Evolutionary conservation across 2,797 vertebrate genomes (phyloP).

Genomic region (Betta splendens): DNA sequence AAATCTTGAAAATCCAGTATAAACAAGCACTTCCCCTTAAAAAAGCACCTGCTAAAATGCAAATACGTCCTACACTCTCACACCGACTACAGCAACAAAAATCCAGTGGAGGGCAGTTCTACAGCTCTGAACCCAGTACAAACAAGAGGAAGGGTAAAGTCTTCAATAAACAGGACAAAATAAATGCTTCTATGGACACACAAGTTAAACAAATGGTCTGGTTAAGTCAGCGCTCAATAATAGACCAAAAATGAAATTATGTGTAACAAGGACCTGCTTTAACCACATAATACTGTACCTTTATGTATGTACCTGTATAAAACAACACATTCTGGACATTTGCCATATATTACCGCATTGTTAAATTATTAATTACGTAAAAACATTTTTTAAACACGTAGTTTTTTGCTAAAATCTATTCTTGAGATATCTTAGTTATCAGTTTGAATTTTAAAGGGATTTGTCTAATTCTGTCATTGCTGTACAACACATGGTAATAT

Average conservation of each 20-base stretch:
- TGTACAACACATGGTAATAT: constrained; percentile 28
- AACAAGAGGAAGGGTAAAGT: constrained; percentile 84
- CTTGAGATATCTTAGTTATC: constrained; percentile 79
- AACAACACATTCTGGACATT: constrained; percentile 75
- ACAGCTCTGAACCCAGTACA: constrained; percentile 84
- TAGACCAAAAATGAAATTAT: constrained; percentile 80
- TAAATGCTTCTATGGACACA: constrained; percentile 82
- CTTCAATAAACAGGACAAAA: constrained; percentile 82
- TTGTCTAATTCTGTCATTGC: background rate
- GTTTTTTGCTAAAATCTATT: constrained; percentile 82
- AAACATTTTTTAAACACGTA: constrained; percentile 65
- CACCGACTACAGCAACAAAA: constrained; percentile 82
- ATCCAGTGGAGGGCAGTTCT: constrained; percentile 83
- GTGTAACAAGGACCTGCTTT: constrained; percentile 84
- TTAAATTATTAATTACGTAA: constrained; percentile 48
- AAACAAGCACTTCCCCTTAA: constrained; percentile 93
- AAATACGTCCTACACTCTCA: constrained; percentile 88
- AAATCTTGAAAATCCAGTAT: constrained; percentile 91
- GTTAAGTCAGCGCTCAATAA: constrained; percentile 78
- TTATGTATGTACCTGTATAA: constrained; percentile 92
- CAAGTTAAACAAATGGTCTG: constrained; percentile 82
- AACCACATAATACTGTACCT: constrained; percentile 83
- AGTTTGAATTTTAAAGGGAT: too few species aligned
- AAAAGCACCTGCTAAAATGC: constrained; percentile 91
- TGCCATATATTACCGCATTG: constrained; percentile 20